A percentile compares a stretch with the other conserved stretches of the same genome.
Evolutionary conservation across 2,797 vertebrate genomes (phyloP).

Genomic region (Notolabrus celidotus): DNA sequence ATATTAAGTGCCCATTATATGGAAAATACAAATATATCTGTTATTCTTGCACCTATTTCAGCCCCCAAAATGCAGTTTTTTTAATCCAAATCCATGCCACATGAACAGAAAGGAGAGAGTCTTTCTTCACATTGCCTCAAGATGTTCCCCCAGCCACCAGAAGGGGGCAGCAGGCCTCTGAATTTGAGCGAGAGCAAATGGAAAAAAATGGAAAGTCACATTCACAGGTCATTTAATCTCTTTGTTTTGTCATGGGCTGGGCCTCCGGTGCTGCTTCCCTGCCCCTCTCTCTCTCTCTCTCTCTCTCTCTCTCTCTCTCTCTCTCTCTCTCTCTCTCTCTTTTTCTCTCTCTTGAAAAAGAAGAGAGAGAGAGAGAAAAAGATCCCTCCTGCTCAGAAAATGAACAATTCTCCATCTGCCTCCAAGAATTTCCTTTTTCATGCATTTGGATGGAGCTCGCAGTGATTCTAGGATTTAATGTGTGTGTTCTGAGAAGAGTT

Average conservation of each 20-base stretch:
- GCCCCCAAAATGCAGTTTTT: not conserved
- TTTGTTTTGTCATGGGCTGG: slow-evolving; percentile 81
- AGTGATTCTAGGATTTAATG: slow-evolving; percentile 63
- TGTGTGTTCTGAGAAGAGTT: slow-evolving; percentile 56
- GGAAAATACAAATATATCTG: not conserved
- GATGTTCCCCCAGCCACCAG: slow-evolving; percentile 58
- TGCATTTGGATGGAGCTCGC: slow-evolving; percentile 44
- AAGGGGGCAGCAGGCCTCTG: slow-evolving; percentile 81
- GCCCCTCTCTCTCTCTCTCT: slow-evolving; percentile 37
- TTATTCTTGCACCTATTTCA: slow-evolving; percentile 13
- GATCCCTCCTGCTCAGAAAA: slow-evolving; percentile 56
- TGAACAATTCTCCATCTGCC: slow-evolving; percentile 63
- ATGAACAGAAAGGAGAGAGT: not conserved
- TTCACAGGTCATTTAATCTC: slow-evolving; percentile 86
- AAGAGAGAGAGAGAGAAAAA: slow-evolving; percentile 24
- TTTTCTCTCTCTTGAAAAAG: slow-evolving; percentile 5
- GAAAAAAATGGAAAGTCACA: slow-evolving; percentile 79
- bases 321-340: slow-evolving; percentile 22
- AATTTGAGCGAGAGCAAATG: slow-evolving; percentile 58
- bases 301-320: slow-evolving; percentile 1
- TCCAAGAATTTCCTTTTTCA: slow-evolving; percentile 59
- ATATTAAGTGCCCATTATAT: slow-evolving; percentile 3
- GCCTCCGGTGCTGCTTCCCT: slow-evolving; percentile 71
- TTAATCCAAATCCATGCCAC: slow-evolving; percentile 6
- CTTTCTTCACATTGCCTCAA: not conserved